These are phyloP conservation scores for Drosophila fulvimacula DNA, from an alignment of 2,888 invertebrate species.

Conservation along the genomic window DNA sequence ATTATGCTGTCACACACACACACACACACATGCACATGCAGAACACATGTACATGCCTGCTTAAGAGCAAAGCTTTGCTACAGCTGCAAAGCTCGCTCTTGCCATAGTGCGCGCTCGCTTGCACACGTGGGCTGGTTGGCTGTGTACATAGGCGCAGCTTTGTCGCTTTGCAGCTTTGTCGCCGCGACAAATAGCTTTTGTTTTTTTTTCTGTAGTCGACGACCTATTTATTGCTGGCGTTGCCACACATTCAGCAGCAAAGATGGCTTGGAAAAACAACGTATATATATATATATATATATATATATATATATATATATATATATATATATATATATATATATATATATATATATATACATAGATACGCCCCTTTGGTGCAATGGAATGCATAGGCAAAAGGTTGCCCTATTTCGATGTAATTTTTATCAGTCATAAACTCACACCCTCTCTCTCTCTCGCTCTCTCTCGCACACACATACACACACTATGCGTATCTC, in stretches of 20 bases:
- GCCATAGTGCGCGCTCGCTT: background rate
- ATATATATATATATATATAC: background rate
- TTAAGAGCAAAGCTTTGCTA: constrained; percentile 50
- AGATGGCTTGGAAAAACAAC: background rate
- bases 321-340: background rate
- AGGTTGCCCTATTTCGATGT: constrained; percentile 1
- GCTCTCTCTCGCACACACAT: background rate
- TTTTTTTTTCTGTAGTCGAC: constrained; percentile 48
- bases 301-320: background rate
- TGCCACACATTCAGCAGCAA: constrained; percentile 47
- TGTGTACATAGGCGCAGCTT: constrained; percentile 13
- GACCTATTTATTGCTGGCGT: constrained; percentile 66
- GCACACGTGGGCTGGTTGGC: constrained; percentile 27
- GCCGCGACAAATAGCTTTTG: constrained; percentile 55
- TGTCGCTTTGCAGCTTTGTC: constrained; percentile 44
- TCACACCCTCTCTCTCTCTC: background rate
- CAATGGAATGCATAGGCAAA: constrained; percentile 35
- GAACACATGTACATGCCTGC: constrained; percentile 6
- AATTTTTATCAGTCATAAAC: constrained; percentile 4
- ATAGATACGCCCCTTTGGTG: constrained; percentile 30
- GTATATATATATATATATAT: background rate
- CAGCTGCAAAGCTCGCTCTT: constrained; percentile 38
- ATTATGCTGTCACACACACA: constrained; percentile 24
- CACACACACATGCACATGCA: background rate
- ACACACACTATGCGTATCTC: constrained; percentile 16